Percentiles rank a stretch among this genome's conserved stretches.
These are phyloP conservation scores for Lycaena phlaeas DNA, from an alignment of 2,888 invertebrate genomes.

Conservation along the genomic window DNA sequence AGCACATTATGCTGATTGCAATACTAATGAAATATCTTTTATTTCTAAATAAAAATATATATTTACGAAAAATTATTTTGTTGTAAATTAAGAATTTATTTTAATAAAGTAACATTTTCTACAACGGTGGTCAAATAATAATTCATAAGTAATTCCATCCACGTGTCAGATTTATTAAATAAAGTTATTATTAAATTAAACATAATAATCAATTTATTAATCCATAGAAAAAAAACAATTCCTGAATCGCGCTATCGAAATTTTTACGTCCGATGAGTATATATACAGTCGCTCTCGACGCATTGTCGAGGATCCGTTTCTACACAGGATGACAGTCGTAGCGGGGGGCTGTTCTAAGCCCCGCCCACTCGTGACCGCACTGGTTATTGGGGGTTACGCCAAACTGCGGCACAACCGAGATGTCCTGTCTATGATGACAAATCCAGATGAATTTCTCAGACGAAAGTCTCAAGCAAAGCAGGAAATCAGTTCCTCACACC, in stretches of 20 bases:
- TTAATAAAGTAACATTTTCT: no score
- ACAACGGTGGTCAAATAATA: no score
- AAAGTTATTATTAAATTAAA: no score
- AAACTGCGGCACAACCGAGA: constrained; percentile 1
- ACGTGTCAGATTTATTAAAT: no score
- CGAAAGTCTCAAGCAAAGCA: constrained; percentile 6
- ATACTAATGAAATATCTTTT: no score
- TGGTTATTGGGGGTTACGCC: constrained; percentile 1
- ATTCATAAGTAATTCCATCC: no score
- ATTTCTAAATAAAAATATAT: no score
- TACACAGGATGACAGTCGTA: constrained; percentile 13
- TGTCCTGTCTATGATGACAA: not conserved
- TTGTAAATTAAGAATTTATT: no score
- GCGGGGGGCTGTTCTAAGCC: constrained; percentile 13
- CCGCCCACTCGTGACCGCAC: constrained; percentile 8
- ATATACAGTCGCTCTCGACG: not conserved
- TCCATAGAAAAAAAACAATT: not conserved
- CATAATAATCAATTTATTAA: no score
- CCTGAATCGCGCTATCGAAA: constrained; percentile 11
- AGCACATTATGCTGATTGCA: no score
- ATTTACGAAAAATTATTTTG: no score
- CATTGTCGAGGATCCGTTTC: constrained; percentile 10
- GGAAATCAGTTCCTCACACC: constrained; percentile 3
- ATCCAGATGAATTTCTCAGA: not conserved
- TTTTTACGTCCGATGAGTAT: constrained; percentile 7